phyloP scores from a whole-genome alignment of 2,888 invertebrate genomes.

The Diabrotica balteata region DNA sequence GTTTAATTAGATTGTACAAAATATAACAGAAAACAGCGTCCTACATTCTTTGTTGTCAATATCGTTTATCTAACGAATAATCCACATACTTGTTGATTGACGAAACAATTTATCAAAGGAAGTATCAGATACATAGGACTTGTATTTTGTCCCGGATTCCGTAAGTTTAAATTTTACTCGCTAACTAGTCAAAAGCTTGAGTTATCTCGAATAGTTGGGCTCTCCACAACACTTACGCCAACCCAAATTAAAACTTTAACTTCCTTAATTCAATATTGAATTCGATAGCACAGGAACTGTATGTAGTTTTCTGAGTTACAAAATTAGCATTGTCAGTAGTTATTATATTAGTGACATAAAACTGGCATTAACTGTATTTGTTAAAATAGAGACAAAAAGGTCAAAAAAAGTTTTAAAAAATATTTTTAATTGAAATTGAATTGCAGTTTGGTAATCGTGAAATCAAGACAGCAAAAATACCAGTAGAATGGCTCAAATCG shows the following conservation, averaged over 20 bases:
- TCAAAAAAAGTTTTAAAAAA: too few species aligned
- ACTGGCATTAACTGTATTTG: too few species aligned
- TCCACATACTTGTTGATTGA: conserved; percentile 26
- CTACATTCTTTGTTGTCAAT: background rate
- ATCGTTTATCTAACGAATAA: conserved; percentile 9
- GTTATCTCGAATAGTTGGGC: conserved; percentile 23
- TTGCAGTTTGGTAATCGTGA: too few species aligned
- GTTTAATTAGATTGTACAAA: too few species aligned
- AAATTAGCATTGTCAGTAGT: too few species aligned
- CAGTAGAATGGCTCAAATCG: too few species aligned
- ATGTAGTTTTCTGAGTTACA: too few species aligned
- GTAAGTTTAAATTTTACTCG: conserved; percentile 15
- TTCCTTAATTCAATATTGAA: conserved; percentile 23
- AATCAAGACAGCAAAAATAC: too few species aligned
- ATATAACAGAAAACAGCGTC: background rate
- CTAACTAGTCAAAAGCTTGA: conserved; percentile 20
- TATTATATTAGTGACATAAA: too few species aligned
- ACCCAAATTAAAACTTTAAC: conserved; percentile 23
- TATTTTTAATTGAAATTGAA: too few species aligned
- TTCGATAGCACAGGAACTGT: conserved; percentile 5
- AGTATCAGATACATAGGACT: background rate
- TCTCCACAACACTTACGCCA: conserved; percentile 24
- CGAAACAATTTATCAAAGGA: conserved; percentile 22
- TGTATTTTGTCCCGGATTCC: conserved; percentile 10
- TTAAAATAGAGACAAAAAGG: too few species aligned